Evolutionary conservation across 1,140 invertebrate genomes (phyloP).

Genomic region (Anastatus disparis): DNA sequence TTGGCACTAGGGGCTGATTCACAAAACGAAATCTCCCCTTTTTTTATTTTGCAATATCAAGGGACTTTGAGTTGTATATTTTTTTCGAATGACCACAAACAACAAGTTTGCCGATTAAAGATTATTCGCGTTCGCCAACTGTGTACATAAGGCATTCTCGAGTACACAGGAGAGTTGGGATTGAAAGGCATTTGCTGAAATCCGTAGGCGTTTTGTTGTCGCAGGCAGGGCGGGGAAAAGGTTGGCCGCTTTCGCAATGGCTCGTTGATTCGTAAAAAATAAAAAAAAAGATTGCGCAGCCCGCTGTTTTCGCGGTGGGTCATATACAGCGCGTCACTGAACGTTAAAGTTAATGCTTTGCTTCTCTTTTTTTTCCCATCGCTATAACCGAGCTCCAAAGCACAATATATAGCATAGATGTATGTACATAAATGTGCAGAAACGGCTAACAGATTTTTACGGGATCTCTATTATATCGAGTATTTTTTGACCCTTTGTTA

Average conservation of each 20-base stretch:
- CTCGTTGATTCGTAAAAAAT: constrained; percentile 60
- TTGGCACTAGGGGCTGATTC: neutral
- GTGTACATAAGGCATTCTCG: constrained; percentile 5
- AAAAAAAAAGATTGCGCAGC: constrained; percentile 47
- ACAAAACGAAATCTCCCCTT: no score
- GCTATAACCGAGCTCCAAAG: neutral
- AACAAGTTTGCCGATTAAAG: constrained; percentile 61
- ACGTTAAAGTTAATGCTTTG: no score
- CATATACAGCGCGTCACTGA: no score
- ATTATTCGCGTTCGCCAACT: constrained; percentile 50
- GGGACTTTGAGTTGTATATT: neutral
- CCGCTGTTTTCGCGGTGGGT: neutral
- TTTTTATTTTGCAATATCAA: no score
- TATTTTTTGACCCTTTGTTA: neutral
- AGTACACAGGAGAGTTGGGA: constrained; percentile 49
- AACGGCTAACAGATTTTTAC: no score
- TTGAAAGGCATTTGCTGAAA: constrained; percentile 59
- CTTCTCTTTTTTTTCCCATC: constrained; percentile 1
- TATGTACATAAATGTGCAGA: no score
- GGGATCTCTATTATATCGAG: constrained; percentile 41
- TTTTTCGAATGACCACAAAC: constrained; percentile 64
- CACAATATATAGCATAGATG: no score
- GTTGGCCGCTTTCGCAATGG: constrained; percentile 63
- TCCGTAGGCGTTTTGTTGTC: constrained; percentile 67
- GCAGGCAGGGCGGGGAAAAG: constrained; percentile 61